Conservation (phyloP, 2,113 vertebrate species). For the Apistogramma diplotaenia region DNA sequence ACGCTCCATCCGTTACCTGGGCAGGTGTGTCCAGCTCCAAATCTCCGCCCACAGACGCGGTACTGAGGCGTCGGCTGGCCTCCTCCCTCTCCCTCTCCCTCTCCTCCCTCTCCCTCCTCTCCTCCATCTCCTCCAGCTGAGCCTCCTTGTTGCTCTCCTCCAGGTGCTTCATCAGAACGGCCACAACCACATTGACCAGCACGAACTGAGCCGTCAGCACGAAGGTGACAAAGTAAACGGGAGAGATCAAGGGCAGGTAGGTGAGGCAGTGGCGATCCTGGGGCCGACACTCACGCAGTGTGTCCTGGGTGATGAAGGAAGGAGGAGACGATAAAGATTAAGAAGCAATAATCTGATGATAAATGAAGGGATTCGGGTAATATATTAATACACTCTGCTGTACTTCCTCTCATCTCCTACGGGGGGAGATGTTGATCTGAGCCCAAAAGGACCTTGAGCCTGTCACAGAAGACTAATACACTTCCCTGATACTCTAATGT, state of each 20-base stretch:
- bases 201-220: slow-evolving; percentile 97
- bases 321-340: not conserved
- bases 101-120: slow-evolving; percentile 81
- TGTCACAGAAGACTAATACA: slow-evolving; percentile 40
- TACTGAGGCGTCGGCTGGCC: slow-evolving; percentile 63
- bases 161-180: slow-evolving; percentile 97
- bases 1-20: slow-evolving; percentile 47
- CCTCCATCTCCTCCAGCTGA: slow-evolving; percentile 90
- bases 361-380: slow-evolving; percentile 2
- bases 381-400: not conserved
- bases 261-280: slow-evolving; percentile 91
- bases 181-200: slow-evolving; percentile 96
- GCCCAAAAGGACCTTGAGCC: slow-evolving; percentile 16
- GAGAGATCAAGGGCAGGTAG: slow-evolving; percentile 94
- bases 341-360: not conserved
- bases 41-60: slow-evolving; percentile 30
- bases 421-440: slow-evolving; percentile 53
- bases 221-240: slow-evolving; percentile 96
- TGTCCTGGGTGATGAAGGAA: slow-evolving; percentile 79
- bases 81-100: slow-evolving; percentile 81
- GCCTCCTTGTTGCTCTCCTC: slow-evolving; percentile 99
- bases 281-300: slow-evolving; percentile 86
- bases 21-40: slow-evolving; percentile 41
- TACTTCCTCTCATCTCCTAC: slow-evolving; percentile 33
- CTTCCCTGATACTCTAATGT: slow-evolving; percentile 28